phyloP scores from a whole-genome alignment of 2,888 invertebrate species.

The Amphimallon solstitiale region DNA sequence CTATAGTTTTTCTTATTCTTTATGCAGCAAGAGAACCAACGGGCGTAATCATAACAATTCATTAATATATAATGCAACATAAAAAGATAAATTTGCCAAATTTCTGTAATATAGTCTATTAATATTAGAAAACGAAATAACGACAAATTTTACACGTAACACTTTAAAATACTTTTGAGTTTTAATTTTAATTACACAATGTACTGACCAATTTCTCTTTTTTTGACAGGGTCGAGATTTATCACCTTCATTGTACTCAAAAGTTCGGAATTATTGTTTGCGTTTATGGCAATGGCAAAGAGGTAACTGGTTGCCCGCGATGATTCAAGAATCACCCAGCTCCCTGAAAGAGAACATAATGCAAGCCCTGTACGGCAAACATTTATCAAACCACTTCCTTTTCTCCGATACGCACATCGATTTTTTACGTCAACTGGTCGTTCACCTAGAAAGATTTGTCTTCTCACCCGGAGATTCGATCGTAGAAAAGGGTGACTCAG shows the following conservation, averaged over 20 bases:
- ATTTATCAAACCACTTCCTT: constrained; percentile 64
- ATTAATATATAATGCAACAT: too few species aligned
- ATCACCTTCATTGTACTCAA: constrained; percentile 59
- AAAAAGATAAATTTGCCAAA: too few species aligned
- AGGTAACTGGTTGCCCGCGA: constrained; percentile 63
- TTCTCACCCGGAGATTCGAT: constrained; percentile 67
- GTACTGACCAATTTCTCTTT: not conserved
- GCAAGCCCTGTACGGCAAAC: constrained; percentile 65
- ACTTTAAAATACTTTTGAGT: too few species aligned
- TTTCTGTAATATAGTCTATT: too few species aligned
- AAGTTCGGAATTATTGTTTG: constrained; percentile 67
- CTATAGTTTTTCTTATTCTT: too few species aligned
- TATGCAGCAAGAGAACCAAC: too few species aligned
- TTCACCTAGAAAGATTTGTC: constrained; percentile 66
- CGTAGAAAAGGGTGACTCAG: constrained; percentile 66
- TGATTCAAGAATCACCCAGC: constrained; percentile 45
- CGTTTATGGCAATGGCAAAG: constrained; percentile 67
- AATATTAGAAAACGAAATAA: too few species aligned
- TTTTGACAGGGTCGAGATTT: constrained; percentile 41
- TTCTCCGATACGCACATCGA: constrained; percentile 65
- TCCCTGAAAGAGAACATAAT: constrained; percentile 61
- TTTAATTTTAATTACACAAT: too few species aligned
- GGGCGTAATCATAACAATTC: too few species aligned
- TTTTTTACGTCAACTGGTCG: constrained; percentile 64
- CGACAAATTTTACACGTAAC: too few species aligned